Percentiles rank a stretch among this genome's conserved stretches.
phyloP scores from a whole-genome alignment of 2,888 invertebrate species.

The Folsomia manolachei region DNA sequence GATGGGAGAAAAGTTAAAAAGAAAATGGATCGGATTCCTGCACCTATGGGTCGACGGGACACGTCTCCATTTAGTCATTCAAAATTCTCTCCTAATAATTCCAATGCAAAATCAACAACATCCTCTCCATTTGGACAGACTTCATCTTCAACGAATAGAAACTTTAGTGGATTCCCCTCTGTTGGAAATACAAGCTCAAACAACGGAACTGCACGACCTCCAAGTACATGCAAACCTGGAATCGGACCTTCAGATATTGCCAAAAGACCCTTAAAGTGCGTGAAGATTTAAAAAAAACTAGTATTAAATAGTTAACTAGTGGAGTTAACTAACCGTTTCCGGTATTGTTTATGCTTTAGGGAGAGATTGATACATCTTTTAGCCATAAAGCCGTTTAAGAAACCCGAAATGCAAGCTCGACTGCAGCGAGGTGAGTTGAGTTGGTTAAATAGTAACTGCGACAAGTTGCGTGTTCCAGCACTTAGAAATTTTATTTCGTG shows the following conservation, averaged over 20 bases:
- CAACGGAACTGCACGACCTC: conserved; percentile 13
- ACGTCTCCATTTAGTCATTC: conserved; percentile 41
- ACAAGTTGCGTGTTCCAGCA: not conserved
- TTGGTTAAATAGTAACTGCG: too few relatives aligned
- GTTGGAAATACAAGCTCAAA: conserved; percentile 16
- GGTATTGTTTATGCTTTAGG: conserved; percentile 63
- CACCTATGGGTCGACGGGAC: conserved; percentile 39
- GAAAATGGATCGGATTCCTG: conserved; percentile 56
- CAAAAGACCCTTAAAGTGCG: conserved; percentile 42
- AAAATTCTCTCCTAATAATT: conserved; percentile 30
- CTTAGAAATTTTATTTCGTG: not conserved
- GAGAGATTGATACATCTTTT: conserved; percentile 92
- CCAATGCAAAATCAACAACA: conserved; percentile 29
- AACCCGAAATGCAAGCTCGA: conserved; percentile 77
- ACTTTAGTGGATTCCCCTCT: not conserved
- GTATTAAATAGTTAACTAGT: too few relatives aligned
- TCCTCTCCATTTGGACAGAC: not conserved
- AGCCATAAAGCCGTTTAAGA: conserved; percentile 89
- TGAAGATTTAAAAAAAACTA: too few relatives aligned
- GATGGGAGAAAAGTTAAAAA: conserved; percentile 84
- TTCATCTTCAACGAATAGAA: conserved; percentile 7
- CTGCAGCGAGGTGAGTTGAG: conserved; percentile 70
- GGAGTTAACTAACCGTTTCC: too few relatives aligned
- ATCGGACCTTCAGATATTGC: conserved; percentile 30
- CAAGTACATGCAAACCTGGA: not conserved